These are phyloP conservation scores for Eupithecia dodoneata DNA, from an alignment of 2,888 invertebrate genomes.

Conservation along the genomic window DNA sequence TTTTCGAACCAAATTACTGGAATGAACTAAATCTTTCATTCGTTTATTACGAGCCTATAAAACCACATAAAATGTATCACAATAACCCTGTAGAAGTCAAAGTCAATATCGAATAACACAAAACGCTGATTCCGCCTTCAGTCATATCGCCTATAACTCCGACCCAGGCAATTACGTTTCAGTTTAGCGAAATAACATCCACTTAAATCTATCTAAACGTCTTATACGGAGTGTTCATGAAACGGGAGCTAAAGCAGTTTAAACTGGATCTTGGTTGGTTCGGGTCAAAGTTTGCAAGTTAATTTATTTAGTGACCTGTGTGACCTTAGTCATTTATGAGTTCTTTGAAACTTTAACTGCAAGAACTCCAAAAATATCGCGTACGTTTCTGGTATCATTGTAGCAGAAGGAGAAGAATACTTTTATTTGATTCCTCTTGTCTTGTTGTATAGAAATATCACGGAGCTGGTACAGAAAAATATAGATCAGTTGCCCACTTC, in stretches of 20 bases:
- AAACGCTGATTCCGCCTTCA: constrained; percentile 22
- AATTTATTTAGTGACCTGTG: background rate
- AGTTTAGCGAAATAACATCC: constrained; percentile 54
- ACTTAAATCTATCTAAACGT: constrained; percentile 62
- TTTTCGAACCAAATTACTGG: too few species aligned
- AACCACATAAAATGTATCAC: background rate
- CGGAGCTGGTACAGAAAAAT: too few species aligned
- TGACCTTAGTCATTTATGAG: background rate
- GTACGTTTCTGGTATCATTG: background rate
- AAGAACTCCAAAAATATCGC: background rate
- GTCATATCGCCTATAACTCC: constrained; percentile 30
- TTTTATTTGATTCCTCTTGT: too few species aligned
- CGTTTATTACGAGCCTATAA: background rate
- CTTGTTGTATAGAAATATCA: background rate
- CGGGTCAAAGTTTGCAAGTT: background rate
- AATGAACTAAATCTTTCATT: background rate
- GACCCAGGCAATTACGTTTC: constrained; percentile 34
- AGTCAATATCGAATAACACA: constrained; percentile 28
- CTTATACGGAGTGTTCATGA: constrained; percentile 34
- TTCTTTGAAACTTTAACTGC: background rate
- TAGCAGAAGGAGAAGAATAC: background rate
- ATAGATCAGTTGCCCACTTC: background rate
- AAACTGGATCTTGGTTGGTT: background rate
- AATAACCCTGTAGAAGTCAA: constrained; percentile 8
- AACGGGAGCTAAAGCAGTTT: background rate